Evolutionary conservation across 2,888 invertebrate genomes (phyloP).

Genomic region (Tortrix viridana): DNA sequence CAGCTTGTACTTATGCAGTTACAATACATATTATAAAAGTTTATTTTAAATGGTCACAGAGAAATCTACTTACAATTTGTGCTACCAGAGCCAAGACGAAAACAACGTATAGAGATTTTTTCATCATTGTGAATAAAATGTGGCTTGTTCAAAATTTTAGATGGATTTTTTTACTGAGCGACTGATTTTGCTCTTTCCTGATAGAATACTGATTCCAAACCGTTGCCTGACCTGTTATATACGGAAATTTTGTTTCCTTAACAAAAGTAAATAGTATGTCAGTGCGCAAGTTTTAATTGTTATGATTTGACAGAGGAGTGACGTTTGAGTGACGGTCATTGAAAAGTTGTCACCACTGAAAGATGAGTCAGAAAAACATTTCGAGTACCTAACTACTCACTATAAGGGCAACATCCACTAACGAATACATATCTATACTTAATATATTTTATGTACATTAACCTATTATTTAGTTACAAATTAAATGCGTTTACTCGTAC

Average conservation of each 20-base stretch:
- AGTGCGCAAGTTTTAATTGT: constrained; percentile 23
- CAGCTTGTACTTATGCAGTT: no score
- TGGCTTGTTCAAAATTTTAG: not conserved
- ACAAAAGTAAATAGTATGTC: constrained; percentile 17
- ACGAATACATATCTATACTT: not conserved
- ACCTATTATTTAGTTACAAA: no score
- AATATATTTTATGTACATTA: no score
- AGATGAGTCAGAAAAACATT: constrained; percentile 11
- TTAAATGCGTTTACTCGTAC: no score
- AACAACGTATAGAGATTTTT: constrained; percentile 21
- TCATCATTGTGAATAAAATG: constrained; percentile 19
- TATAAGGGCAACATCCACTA: constrained; percentile 5
- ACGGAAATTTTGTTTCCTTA: constrained; percentile 4
- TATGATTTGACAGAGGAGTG: constrained; percentile 14
- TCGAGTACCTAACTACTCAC: not conserved
- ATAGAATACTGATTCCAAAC: constrained; percentile 12
- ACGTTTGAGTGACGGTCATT: constrained; percentile 30
- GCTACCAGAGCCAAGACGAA: constrained; percentile 26
- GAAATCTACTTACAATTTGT: constrained; percentile 28
- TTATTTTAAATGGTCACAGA: not conserved
- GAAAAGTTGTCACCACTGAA: constrained; percentile 10
- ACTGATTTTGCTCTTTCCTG: constrained; percentile 3
- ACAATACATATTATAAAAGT: no score
- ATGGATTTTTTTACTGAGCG: constrained; percentile 2
- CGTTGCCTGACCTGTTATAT: constrained; percentile 12